A percentile compares a stretch with the other conserved stretches of the same genome.
phyloP scores from a whole-genome alignment of 2,797 vertebrate species.

The Taenioides sp. region DNA sequence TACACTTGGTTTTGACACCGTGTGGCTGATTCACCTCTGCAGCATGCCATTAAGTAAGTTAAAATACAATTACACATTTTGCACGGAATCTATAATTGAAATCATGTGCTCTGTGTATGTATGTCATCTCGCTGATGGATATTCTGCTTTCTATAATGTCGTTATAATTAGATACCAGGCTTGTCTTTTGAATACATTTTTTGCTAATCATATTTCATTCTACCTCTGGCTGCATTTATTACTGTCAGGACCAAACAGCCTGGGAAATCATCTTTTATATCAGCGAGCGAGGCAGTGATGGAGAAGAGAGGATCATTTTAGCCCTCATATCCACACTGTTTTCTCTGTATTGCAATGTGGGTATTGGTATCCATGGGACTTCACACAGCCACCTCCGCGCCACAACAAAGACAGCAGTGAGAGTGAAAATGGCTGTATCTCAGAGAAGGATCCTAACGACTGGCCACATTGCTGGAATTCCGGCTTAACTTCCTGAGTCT shows the following conservation, averaged over 20 bases:
- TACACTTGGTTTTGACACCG: not conserved
- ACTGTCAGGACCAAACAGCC: constrained; percentile 56
- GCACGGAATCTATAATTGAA: constrained; percentile 28
- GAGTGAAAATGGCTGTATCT: constrained; percentile 55
- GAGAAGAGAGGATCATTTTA: constrained; percentile 11
- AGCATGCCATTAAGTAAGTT: not conserved
- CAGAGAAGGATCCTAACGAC: constrained; percentile 69
- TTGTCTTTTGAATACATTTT: constrained; percentile 58
- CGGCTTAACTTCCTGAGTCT: constrained; percentile 77
- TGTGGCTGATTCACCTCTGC: not conserved
- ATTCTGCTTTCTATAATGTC: constrained; percentile 64
- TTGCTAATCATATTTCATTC: constrained; percentile 64
- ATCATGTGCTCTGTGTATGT: constrained; percentile 20
- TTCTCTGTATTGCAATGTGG: constrained; percentile 20
- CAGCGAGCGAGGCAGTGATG: not conserved
- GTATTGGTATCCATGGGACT: constrained; percentile 35
- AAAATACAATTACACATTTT: constrained; percentile 16
- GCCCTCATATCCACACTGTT: constrained; percentile 29
- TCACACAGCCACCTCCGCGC: constrained; percentile 36
- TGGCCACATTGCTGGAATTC: constrained; percentile 82
- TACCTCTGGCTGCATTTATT: constrained; percentile 62
- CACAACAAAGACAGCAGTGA: constrained; percentile 56
- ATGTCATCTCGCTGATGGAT: constrained; percentile 49
- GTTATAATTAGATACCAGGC: constrained; percentile 66
- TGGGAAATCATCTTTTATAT: constrained; percentile 50